Evolutionary conservation across 2,113 vertebrate species (phyloP).

Genomic region (Heteronetta atricapilla): DNA sequence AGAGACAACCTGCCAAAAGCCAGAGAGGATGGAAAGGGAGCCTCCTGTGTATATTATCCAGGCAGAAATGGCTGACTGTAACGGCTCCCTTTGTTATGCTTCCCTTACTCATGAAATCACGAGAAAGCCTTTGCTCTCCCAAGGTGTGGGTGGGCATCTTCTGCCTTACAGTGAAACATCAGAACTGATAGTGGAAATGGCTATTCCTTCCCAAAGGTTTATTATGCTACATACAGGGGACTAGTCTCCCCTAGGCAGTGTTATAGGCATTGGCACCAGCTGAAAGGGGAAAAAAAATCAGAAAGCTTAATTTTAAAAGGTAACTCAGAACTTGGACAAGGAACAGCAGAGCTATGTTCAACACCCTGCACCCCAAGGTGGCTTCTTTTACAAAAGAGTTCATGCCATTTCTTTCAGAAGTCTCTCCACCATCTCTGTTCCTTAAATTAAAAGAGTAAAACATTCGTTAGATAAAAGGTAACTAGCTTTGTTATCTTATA

Average conservation of each 20-base stretch:
- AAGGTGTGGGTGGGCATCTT: not conserved
- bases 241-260: not conserved
- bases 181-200: not conserved
- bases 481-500: not conserved
- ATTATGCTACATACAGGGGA: rapidly evolving
- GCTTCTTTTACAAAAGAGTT: not conserved
- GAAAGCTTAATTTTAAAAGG: not conserved
- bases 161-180: not conserved
- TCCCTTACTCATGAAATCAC: not conserved
- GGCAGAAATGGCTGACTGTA: not conserved
- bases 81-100: not conserved
- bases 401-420: not conserved
- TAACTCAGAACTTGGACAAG: not conserved
- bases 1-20: not conserved
- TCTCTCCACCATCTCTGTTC: constrained; percentile 1
- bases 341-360: not conserved
- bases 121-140: not conserved
- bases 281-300: not conserved
- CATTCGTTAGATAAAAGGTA: not conserved
- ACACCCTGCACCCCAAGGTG: constrained; percentile 4
- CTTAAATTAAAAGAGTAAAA: not conserved
- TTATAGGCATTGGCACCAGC: not conserved
- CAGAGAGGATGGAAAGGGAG: not conserved
- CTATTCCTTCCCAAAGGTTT: not conserved
- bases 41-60: not conserved